Base-by-base conservation (phyloP, 1,140 invertebrate species). In the Hirudo medicinalis region DNA sequence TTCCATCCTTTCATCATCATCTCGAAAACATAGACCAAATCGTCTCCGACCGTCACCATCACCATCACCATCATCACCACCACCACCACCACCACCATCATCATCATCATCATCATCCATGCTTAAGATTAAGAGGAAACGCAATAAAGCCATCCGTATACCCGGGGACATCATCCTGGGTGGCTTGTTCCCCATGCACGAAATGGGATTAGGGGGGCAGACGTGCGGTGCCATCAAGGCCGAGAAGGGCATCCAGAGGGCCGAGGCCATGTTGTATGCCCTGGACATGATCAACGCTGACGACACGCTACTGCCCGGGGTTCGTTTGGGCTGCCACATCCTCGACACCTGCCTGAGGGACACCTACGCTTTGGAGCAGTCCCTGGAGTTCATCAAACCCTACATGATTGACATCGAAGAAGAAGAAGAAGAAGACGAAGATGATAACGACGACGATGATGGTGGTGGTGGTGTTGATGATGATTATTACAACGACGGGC, bases 241-340 rank as follows among this genome's bases (percentile, higher is more conserved):
- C 75, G 88, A 89, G 76, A 87, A 89, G 68, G 90, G 90, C 13
- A 87, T 91, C 17, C 81, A 91, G 78, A 83, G 90, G n/a, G 79
- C 91, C 60, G 90, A 91, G 80, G 90, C 90, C 2, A 91, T 91
- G 89, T 82, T 91, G 0, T 91, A 88, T 79, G 89, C 90, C 6
- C 80, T 91, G 9, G 88, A 90, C 76, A 82, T 84, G 67, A 89
- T 91, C 72, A 91, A 91, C 78, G 79, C 79, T 0, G 83, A 90
- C 74, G 77, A 80, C 0, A 78, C 60, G 0, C 53, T 82, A 20
- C 72, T 84, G 29, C 88, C 88, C 0, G 87, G 87, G 63, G 82
- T 88, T 19, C 85, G 78, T 13, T 78, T 91, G 49, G 90, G 89
- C 0, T 86, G 88, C 2, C 86, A 89, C 75, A 90, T 91, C 71